Percentiles rank a stretch among this genome's conserved stretches.
These are phyloP conservation scores for Indri indri DNA, from an alignment of 2,113 vertebrate species.

Conservation along the genomic window DNA sequence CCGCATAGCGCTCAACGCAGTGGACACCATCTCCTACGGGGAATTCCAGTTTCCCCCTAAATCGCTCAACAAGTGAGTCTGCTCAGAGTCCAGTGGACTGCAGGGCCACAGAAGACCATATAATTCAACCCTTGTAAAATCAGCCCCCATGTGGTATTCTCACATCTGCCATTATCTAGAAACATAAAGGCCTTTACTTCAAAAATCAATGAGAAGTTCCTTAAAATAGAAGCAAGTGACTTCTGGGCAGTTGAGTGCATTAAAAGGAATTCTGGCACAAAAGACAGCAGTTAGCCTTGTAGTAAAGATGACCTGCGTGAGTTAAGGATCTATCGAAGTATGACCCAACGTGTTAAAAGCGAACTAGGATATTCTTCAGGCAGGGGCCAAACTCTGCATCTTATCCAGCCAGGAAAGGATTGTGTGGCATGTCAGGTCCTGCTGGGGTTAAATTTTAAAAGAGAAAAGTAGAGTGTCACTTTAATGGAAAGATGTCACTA, in stretches of 20 bases:
- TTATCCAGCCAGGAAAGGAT: neutral
- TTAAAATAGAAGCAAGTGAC: neutral
- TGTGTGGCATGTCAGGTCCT: rapidly evolving
- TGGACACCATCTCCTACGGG: slow-evolving; percentile 95
- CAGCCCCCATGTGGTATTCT: neutral
- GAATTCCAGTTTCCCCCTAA: slow-evolving; percentile 96
- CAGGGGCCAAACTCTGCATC: neutral
- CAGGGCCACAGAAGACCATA: neutral
- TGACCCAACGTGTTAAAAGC: neutral
- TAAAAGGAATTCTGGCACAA: neutral
- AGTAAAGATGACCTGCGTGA: neutral
- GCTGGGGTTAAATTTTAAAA: neutral
- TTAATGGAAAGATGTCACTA: neutral
- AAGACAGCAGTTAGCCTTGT: rapidly evolving
- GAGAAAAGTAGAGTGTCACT: rapidly evolving
- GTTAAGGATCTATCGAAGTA: rapidly evolving
- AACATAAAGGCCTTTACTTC: neutral
- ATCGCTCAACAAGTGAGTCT: slow-evolving; percentile 94
- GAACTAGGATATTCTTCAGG: neutral
- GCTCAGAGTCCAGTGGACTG: neutral
- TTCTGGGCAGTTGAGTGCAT: neutral
- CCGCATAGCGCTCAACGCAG: slow-evolving; percentile 89
- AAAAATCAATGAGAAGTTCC: neutral
- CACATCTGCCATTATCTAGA: no score
- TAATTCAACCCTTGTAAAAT: neutral